phyloP scores from a whole-genome alignment of 2,888 invertebrate genomes.

The Tillus elongatus region DNA sequence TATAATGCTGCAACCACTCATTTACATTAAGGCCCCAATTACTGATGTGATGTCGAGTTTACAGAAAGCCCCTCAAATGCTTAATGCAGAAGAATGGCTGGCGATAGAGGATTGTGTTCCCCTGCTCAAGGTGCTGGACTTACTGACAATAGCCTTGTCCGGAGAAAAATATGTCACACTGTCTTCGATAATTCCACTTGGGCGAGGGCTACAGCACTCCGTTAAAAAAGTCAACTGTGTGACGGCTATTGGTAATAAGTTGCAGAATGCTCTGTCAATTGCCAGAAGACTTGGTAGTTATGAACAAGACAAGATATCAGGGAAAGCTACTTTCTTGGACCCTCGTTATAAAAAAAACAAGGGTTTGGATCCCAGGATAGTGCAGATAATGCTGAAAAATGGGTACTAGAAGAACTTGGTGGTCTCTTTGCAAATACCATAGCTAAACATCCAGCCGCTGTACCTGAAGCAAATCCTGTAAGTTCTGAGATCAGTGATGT shows the following conservation, averaged over 20 bases:
- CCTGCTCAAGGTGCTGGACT: slow-evolving; percentile 20
- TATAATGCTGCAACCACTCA: slow-evolving; percentile 22
- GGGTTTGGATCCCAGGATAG: slow-evolving; percentile 17
- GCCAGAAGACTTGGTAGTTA: slow-evolving; percentile 16
- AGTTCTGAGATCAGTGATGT: no score
- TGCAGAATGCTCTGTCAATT: slow-evolving; percentile 15
- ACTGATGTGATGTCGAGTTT: slow-evolving; percentile 14
- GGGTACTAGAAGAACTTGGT: slow-evolving; percentile 16
- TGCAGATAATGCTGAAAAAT: slow-evolving; percentile 18
- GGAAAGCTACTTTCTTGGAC: slow-evolving; percentile 22
- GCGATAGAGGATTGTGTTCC: slow-evolving; percentile 18
- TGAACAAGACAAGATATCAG: slow-evolving; percentile 19
- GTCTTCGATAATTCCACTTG: slow-evolving; percentile 21
- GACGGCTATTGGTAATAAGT: slow-evolving; percentile 14
- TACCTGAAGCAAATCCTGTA: no score
- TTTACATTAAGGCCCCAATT: slow-evolving; percentile 20
- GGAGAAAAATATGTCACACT: slow-evolving; percentile 24
- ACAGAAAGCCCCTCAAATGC: slow-evolving; percentile 17
- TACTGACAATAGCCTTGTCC: slow-evolving; percentile 20
- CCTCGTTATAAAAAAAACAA: slow-evolving; percentile 23
- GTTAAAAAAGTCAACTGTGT: slow-evolving; percentile 7
- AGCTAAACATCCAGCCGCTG: no score
- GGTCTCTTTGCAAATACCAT: no score
- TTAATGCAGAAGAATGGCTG: slow-evolving; percentile 22
- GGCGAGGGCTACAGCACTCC: slow-evolving; percentile 19